Base-by-base conservation (phyloP, 53 echinoderm and acorn worm species). In the Echinarachnius parma region DNA sequence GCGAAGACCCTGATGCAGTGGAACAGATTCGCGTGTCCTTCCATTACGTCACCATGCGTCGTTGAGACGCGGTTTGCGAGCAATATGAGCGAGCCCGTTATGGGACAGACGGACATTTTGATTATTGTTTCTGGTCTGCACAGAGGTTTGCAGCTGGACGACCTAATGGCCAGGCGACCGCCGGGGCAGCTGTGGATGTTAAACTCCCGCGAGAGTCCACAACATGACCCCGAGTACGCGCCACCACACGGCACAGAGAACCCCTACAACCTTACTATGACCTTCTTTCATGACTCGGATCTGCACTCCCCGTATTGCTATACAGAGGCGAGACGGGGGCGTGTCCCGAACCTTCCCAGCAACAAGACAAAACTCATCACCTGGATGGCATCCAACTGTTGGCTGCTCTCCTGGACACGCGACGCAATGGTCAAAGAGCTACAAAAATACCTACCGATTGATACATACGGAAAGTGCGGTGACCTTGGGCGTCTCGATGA, bases 361-460 rank as follows among this genome's bases (percentile, higher is more conserved):
- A 48, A 28, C 18, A 78, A 83, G 54, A 64, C 58, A 0, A 79
- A 83, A n/a, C 75, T 83, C 0, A 45, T 88, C 20, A 80, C 79
- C 14, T 88, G 88, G 88, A 88, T 88, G 88, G 83, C 79, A 16
- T 83, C 83, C 15, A 88, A 88, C 61, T 88, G 88, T 54, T 59
- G 48, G 5, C 47, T 50, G 21, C 76, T 83, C 0, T 83, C 83
- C 55, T 88, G 88, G 88, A 79, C 70, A n/a, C 26, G 88, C 21
- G 64, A 79, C 52, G 75, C 83, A 32, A 79, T 83, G 24, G 67
- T 88, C 14, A 26, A 53, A 7, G 60, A 80, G 9, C 55, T 83
- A 1, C 77, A 81, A 28, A 48, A 60, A 26, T 70, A 83, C 27
- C 59, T 88, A 4, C 67, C 64, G 2, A 46, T 88, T 3, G 88